phyloP scores from a whole-genome alignment of 2,797 vertebrate species.

The Halcyon leucocephala region DNA sequence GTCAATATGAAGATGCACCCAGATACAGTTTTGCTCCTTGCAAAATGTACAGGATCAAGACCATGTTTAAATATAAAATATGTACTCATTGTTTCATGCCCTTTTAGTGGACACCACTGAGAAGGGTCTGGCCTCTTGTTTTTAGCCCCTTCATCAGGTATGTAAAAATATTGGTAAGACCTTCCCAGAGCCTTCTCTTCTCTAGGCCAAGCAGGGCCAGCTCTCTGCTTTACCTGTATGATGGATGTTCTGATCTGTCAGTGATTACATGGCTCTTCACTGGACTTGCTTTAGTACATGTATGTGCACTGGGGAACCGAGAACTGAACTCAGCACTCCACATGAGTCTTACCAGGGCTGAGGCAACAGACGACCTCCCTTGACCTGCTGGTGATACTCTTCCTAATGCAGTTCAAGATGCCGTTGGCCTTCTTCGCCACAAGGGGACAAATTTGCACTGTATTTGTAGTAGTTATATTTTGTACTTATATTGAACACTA shows the following conservation, averaged over 20 bases:
- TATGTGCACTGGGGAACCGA: accelerated
- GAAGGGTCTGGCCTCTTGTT: background rate
- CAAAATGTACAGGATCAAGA: background rate
- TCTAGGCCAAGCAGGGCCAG: background rate
- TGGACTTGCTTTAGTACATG: background rate
- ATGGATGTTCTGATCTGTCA: background rate
- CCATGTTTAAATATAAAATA: background rate
- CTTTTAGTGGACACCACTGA: background rate
- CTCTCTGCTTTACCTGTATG: background rate
- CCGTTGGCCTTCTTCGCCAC: background rate
- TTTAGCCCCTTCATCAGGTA: background rate
- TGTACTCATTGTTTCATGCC: background rate
- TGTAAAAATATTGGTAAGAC: background rate
- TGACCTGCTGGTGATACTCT: background rate
- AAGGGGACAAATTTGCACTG: background rate
- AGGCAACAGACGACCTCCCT: background rate
- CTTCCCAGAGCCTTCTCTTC: background rate
- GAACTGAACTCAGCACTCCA: background rate
- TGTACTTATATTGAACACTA: background rate
- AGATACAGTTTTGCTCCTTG: background rate
- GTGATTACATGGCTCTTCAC: background rate
- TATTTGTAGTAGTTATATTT: background rate
- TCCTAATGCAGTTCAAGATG: background rate
- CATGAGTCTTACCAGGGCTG: background rate
- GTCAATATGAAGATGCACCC: accelerated